Evolutionary conservation across 37 sponge, comb jelly and placozoan species (phyloP).

Genomic region (Petrosia ficiformis): DNA sequence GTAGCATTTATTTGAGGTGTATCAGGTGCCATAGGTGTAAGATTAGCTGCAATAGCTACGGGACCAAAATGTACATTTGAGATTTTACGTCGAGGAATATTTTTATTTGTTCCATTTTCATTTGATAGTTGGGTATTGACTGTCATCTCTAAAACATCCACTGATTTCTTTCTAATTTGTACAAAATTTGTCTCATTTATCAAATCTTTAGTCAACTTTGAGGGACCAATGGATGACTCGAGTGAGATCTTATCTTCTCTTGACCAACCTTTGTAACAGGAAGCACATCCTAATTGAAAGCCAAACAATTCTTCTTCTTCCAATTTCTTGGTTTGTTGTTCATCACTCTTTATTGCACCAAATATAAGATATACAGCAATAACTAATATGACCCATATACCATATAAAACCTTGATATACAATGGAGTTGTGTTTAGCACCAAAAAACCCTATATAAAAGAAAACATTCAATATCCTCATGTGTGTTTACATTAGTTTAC

Average conservation of each 20-base stretch:
- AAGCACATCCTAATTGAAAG: too few relatives aligned
- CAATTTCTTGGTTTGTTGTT: not conserved
- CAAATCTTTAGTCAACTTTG: constrained; percentile 10
- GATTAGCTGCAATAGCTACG: not conserved
- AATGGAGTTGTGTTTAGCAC: constrained; percentile 10
- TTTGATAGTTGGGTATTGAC: not conserved
- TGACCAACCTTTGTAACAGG: too few relatives aligned
- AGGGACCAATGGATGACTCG: not conserved
- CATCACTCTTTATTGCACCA: not conserved
- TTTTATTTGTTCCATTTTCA: not conserved
- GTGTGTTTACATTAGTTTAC: too few relatives aligned
- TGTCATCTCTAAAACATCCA: constrained; percentile 24
- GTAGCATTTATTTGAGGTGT: not conserved
- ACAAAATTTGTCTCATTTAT: constrained; percentile 52
- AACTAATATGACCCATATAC: constrained; percentile 40
- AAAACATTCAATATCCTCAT: too few relatives aligned
- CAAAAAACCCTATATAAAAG: constrained; percentile 30
- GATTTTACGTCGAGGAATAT: not conserved
- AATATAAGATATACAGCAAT: too few relatives aligned
- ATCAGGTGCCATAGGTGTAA: not conserved
- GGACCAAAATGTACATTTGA: constrained; percentile 7
- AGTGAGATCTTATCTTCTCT: not conserved
- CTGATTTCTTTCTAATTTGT: constrained; percentile 41
- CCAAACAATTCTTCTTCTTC: not conserved
- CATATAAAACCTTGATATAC: constrained; percentile 29